A percentile compares a stretch with the other conserved stretches of the same genome.
phyloP scores from a whole-genome alignment of 2,888 invertebrate genomes.

The Gisinianus flammeolus region DNA sequence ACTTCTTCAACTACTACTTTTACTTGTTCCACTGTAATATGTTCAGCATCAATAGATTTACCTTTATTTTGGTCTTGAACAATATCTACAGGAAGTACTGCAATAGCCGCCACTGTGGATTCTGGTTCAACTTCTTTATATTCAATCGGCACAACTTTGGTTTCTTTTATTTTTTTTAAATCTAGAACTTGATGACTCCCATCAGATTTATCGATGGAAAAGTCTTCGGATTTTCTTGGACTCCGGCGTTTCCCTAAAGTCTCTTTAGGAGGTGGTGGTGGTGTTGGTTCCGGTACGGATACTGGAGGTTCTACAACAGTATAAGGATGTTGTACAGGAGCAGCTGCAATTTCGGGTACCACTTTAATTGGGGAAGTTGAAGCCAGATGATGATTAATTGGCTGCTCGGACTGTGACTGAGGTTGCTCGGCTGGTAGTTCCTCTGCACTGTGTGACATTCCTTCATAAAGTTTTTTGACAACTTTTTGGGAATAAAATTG shows the following conservation, averaged over 20 bases:
- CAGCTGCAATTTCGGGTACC: neutral
- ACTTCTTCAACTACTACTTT: neutral
- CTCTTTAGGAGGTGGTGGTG: neutral
- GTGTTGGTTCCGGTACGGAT: neutral
- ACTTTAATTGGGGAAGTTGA: constrained; percentile 27
- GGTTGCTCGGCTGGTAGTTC: constrained; percentile 23
- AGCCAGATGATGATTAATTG: no score
- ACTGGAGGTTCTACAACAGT: neutral
- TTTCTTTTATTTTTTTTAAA: constrained; percentile 10
- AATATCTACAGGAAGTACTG: no score
- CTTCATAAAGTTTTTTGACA: constrained; percentile 61
- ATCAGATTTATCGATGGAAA: neutral
- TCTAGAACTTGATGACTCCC: neutral
- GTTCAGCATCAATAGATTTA: neutral
- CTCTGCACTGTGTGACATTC: constrained; percentile 44
- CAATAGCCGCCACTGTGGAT: no score
- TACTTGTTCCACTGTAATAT: neutral
- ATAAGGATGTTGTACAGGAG: neutral
- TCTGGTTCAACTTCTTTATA: neutral
- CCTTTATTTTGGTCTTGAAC: neutral
- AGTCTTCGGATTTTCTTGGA: neutral
- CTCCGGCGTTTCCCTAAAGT: no score
- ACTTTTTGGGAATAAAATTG: constrained; percentile 62
- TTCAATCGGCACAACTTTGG: constrained; percentile 1
- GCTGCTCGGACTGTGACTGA: constrained; percentile 35